These are phyloP conservation scores for Avahi laniger DNA, from an alignment of 2,797 vertebrate genomes.

Conservation along the genomic window DNA sequence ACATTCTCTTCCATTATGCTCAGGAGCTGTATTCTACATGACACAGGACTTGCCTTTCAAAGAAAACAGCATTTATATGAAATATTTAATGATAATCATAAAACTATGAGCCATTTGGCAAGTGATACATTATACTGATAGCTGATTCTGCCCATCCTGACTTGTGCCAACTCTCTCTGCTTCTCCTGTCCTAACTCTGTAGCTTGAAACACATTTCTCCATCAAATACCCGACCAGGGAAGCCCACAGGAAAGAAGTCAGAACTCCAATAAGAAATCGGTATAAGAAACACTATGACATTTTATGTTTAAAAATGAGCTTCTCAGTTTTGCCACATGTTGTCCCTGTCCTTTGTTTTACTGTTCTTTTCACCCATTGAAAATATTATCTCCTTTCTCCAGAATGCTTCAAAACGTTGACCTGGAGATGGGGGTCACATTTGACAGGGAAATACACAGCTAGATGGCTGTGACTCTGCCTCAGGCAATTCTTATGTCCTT, in stretches of 20 bases:
- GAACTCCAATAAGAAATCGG: neutral
- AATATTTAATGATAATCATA: neutral
- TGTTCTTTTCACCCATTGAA: neutral
- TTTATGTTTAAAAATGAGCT: neutral
- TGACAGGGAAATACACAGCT: neutral
- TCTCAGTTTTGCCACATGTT: neutral
- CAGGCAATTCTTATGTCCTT: neutral
- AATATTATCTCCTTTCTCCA: neutral
- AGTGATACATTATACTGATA: neutral
- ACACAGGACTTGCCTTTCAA: neutral
- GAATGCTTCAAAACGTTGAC: neutral
- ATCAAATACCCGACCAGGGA: neutral
- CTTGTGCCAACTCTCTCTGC: neutral
- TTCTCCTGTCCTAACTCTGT: neutral
- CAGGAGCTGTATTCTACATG: neutral
- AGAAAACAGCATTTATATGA: neutral
- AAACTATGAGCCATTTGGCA: neutral
- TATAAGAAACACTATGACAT: neutral
- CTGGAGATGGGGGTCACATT: neutral
- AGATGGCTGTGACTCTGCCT: neutral
- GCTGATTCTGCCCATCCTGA: neutral
- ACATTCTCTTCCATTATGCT: neutral
- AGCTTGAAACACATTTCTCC: neutral
- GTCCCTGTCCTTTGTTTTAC: neutral
- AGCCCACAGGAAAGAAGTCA: neutral